These are phyloP conservation scores for Passer domesticus DNA, from an alignment of 2,113 vertebrate species.

Conservation along the genomic window DNA sequence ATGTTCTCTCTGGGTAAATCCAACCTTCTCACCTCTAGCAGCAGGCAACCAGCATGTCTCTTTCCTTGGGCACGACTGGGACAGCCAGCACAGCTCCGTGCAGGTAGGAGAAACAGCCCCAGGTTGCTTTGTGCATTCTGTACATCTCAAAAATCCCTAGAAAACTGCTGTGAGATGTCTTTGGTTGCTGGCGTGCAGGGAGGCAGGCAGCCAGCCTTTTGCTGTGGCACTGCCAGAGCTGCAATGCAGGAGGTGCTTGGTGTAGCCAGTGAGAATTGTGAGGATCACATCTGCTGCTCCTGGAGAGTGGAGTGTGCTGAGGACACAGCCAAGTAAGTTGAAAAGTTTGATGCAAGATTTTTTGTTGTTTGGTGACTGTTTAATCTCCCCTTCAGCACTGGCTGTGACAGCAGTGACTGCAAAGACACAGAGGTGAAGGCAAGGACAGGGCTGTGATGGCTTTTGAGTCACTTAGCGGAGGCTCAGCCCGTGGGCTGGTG, in stretches of 20 bases:
- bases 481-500: neutral
- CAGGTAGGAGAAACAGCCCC: neutral
- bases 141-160: neutral
- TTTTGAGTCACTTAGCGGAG: neutral
- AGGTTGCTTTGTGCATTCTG: neutral
- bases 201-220: neutral
- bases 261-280: neutral
- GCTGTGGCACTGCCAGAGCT: neutral
- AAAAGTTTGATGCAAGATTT: neutral
- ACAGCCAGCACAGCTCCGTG: neutral
- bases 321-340: neutral
- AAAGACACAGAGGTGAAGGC: neutral
- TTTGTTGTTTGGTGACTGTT: neutral
- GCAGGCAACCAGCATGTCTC: neutral
- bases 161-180: neutral
- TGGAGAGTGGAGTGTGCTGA: accelerated
- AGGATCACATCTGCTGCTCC: neutral
- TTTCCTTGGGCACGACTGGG: neutral
- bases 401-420: neutral
- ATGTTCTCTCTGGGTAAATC: neutral
- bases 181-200: neutral
- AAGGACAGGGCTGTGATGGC: neutral
- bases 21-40: neutral
- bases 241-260: neutral
- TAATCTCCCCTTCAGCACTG: neutral